Base-by-base conservation (phyloP, 1,140 invertebrate species). In the Polyergus mexicanus region DNA sequence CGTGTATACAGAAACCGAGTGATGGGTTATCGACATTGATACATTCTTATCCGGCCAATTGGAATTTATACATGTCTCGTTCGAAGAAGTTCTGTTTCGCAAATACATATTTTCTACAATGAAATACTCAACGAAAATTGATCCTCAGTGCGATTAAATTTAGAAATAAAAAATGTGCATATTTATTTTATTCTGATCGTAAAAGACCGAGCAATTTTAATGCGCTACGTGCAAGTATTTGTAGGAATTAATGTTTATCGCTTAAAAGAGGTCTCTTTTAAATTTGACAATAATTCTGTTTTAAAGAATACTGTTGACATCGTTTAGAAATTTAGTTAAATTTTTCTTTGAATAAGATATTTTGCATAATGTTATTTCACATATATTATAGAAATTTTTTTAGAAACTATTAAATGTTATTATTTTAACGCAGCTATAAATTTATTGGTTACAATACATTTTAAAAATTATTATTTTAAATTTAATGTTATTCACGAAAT, bases 121-220 rank as follows among this genome's bases (percentile, higher is more conserved):
- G 11, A 72, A 60, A 44, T 72, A 71, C 28, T 81, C 7, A 19
- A 41, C 56, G 19, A 68, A 68, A 28, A 28, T 28, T 28, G 25
- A 54, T 78, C 32, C 8, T 56, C 47, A 22, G 16, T 69, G 19
- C 3, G 47, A 51, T 51, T 51, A 22, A 5, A 28, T 6, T 56
- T n/a, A 58, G 22, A 69, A 16, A 69, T 7, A 69, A 38, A 28
- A 56, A 35, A 38, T 28, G 3, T 69, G 13, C 4, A 41, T 56
- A 69, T 71, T 56, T 80, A 71, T 80, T 81, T 32, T n/a, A 81
- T 69, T 71, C 19, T 2, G n/a, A 7, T 56, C 35, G 8, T 56
- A 68, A 68, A 65, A 19, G n/a, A 16, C n/a, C 6, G 19, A 5
- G 7, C 44, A 47, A 77, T 65, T 63, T 77, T 63, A 38, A 78